Base-by-base conservation (phyloP, 1,140 invertebrate genomes). In the Cepaea nemoralis region DNA sequence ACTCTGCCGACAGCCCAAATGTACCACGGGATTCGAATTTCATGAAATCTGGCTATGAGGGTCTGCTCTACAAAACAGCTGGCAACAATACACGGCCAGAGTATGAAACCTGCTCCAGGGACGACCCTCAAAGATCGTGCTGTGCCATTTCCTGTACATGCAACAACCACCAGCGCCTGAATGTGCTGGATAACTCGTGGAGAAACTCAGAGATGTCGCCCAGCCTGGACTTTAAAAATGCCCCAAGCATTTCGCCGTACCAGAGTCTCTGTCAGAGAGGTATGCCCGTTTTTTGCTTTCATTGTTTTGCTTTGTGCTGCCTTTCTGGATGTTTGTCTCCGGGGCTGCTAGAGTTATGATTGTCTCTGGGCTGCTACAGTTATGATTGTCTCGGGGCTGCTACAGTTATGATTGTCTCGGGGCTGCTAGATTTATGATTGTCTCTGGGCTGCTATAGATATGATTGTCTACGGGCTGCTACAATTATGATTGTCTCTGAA, bases 201-300 rank as follows among this genome's bases (percentile, higher is more conserved):
- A 85, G 88, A 35, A 83, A 80, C 19, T 70, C 86, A 0, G 88
- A 87, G 16, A 84, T 86, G 48, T 82, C 87, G 0, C 81, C 85
- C 27, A 83, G 82, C 33, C 74, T 90, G 63, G 88, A 89, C 77
- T 88, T 89, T 82, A 88, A 87, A 80, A 87, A 88, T 80, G 82
- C 84, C 12, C 80, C 84, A 8, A 84, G 86, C 22, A 86, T 90
- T 70, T 84, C 86, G 16, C 85, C 89, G 0, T 90, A 90, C 79
- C 88, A 88, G 55, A 86, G 84, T n/a, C 85, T 90, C n/a, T 90
- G 88, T 74, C 87, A 90, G 67, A 85, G 89, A 86, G 87, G 89
- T 88, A 86, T 86, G 88, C 42, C 63, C 35, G 67, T 27, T 71
- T 74, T n/a, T n/a, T n/a, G n/a, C n/a, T n/a, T n/a, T n/a, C n/a